phyloP scores from a whole-genome alignment of 2,888 invertebrate species.

The Drosophila limbata region DNA sequence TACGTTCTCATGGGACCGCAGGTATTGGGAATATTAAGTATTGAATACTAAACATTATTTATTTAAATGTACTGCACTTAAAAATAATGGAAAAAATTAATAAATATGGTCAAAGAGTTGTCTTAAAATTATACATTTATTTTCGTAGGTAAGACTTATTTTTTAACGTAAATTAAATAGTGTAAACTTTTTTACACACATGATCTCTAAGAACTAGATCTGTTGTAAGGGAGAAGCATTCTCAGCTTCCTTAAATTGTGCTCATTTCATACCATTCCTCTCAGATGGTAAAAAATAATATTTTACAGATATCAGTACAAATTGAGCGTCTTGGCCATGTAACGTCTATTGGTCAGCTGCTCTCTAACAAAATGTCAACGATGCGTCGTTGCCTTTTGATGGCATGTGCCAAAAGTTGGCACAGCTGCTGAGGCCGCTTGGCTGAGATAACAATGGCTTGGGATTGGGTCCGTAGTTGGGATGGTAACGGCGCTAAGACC shows the following conservation, averaged over 20 bases:
- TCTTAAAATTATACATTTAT: too few species aligned
- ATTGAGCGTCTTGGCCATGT: slow-evolving; percentile 8
- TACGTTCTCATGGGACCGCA: slow-evolving; percentile 25
- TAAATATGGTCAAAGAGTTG: too few species aligned
- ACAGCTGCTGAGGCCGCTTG: slow-evolving; percentile 61
- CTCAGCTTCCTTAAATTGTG: neutral
- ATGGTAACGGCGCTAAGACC: slow-evolving; percentile 59
- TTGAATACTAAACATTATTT: neutral
- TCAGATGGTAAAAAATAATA: neutral
- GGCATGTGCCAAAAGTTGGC: slow-evolving; percentile 66
- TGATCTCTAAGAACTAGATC: neutral
- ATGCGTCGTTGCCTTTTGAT: slow-evolving; percentile 22
- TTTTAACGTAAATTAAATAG: too few species aligned
- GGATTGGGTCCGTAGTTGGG: slow-evolving; percentile 34
- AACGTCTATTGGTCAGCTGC: slow-evolving; percentile 65
- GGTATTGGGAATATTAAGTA: neutral
- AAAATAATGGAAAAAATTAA: too few species aligned
- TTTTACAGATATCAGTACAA: neutral
- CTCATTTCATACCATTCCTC: neutral
- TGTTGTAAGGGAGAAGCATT: neutral
- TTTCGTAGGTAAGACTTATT: too few species aligned
- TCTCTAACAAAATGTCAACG: slow-evolving; percentile 46
- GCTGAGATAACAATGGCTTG: slow-evolving; percentile 55
- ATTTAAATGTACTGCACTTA: too few species aligned
- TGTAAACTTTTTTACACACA: too few species aligned